Evolutionary conservation across 2,888 invertebrate species (phyloP).

Genomic region (Zhuqinia jingwanae): DNA sequence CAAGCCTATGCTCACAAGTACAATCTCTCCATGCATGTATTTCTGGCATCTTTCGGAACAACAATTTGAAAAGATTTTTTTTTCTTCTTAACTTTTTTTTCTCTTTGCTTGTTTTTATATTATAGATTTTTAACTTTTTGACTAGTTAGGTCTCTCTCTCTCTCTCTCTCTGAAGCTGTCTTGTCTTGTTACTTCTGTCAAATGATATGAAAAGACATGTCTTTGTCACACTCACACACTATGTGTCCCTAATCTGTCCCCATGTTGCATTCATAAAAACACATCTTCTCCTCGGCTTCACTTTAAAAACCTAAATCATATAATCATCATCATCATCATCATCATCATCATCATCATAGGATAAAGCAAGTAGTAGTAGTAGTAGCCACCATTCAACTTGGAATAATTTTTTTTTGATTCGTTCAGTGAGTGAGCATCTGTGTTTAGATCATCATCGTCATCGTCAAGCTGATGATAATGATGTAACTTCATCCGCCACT

Average conservation of each 20-base stretch:
- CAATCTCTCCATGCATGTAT: not conserved
- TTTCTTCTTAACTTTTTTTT: not conserved
- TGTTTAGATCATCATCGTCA: slow-evolving; percentile 44
- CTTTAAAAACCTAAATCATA: not conserved
- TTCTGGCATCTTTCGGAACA: no score
- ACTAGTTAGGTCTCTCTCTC: slow-evolving; percentile 2
- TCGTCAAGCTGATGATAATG: slow-evolving; percentile 43
- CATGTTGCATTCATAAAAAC: slow-evolving; percentile 30
- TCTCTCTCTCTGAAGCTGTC: slow-evolving; percentile 28
- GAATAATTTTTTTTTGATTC: not conserved
- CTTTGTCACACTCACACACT: slow-evolving; percentile 68
- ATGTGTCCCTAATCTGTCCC: slow-evolving; percentile 65
- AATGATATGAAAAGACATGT: slow-evolving; percentile 63
- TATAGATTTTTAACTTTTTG: not conserved
- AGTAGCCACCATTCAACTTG: slow-evolving; percentile 2
- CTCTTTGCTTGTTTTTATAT: not conserved
- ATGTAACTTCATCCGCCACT: slow-evolving; percentile 56
- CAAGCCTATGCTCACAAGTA: no score
- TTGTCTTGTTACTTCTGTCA: slow-evolving; percentile 64
- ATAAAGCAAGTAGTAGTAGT: no score
- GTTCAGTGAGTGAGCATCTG: slow-evolving; percentile 25
- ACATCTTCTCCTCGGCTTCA: not conserved
- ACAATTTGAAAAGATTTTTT: no score
- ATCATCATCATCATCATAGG: no score
- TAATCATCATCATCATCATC: slow-evolving; percentile 22